Conservation (phyloP, 2,888 invertebrate genomes). For the Ornithoptera priamus region DNA sequence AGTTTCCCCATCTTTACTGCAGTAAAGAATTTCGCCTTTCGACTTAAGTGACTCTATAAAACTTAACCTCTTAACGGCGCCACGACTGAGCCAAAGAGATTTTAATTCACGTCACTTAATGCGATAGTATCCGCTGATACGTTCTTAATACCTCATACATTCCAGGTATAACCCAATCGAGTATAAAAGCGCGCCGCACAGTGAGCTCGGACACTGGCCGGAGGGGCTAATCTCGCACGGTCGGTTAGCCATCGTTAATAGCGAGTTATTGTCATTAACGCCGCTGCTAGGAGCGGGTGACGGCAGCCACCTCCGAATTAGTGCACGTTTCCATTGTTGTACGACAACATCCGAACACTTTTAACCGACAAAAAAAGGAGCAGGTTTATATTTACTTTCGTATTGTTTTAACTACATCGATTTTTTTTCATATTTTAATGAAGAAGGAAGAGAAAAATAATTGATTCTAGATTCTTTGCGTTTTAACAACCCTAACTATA, state of each 20-base stretch:
- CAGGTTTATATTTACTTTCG: too few species aligned
- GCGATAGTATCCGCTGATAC: constrained; percentile 13
- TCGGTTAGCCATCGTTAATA: constrained; percentile 50
- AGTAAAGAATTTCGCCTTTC: background rate
- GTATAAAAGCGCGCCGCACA: constrained; percentile 34
- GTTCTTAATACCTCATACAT: constrained; percentile 36
- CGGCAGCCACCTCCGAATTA: constrained; percentile 52
- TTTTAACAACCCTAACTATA: too few species aligned
- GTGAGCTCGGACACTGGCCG: constrained; percentile 28
- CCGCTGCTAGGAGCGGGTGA: constrained; percentile 45
- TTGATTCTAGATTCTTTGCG: too few species aligned
- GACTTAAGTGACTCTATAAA: constrained; percentile 9
- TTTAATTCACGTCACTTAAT: constrained; percentile 24
- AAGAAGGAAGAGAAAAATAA: too few species aligned
- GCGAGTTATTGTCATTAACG: constrained; percentile 73
- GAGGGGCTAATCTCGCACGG: constrained; percentile 37
- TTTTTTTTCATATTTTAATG: too few species aligned
- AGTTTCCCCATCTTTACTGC: too few species aligned
- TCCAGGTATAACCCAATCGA: constrained; percentile 39
- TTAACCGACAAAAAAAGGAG: background rate
- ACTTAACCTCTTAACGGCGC: constrained; percentile 4
- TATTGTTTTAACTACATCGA: too few species aligned
- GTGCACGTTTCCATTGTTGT: constrained; percentile 43
- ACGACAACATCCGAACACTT: constrained; percentile 28
- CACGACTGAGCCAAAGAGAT: constrained; percentile 7